Conservation (phyloP, 2,113 vertebrate species). For the Serinus canaria region DNA sequence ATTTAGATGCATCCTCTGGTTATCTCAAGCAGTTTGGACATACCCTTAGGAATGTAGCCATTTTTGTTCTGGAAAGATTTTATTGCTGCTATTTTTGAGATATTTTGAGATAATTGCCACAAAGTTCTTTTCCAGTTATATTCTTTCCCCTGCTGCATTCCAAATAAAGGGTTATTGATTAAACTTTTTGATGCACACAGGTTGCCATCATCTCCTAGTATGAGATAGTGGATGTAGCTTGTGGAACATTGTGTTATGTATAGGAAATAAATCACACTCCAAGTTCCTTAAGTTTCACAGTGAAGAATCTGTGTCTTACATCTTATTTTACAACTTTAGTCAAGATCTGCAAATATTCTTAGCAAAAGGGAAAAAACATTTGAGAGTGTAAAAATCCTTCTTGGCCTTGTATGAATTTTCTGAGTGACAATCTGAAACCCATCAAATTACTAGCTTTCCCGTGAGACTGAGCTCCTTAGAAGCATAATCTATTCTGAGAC, state of each 20-base stretch:
- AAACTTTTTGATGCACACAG: neutral
- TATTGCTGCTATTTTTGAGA: neutral
- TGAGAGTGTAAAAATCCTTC: constrained; percentile 54
- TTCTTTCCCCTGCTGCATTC: neutral
- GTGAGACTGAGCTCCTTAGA: neutral
- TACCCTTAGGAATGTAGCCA: neutral
- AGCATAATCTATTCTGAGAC: neutral
- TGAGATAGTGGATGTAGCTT: constrained; percentile 30
- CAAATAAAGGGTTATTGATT: neutral
- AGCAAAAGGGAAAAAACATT: neutral
- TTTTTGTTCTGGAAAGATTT: neutral
- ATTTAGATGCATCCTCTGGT: neutral
- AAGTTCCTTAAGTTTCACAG: constrained; percentile 37
- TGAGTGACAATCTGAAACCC: constrained; percentile 7
- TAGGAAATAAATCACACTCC: constrained; percentile 55
- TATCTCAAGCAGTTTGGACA: neutral
- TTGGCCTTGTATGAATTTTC: neutral
- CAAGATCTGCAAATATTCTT: constrained; percentile 38
- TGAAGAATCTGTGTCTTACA: constrained; percentile 8
- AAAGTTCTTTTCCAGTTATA: neutral
- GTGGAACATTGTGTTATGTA: constrained; percentile 21
- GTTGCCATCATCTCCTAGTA: neutral
- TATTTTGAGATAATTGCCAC: neutral
- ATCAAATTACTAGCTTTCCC: neutral
- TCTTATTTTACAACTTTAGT: constrained; percentile 53